Conservation (phyloP, 2,888 invertebrate genomes). For the Drymonia ruficornis region DNA sequence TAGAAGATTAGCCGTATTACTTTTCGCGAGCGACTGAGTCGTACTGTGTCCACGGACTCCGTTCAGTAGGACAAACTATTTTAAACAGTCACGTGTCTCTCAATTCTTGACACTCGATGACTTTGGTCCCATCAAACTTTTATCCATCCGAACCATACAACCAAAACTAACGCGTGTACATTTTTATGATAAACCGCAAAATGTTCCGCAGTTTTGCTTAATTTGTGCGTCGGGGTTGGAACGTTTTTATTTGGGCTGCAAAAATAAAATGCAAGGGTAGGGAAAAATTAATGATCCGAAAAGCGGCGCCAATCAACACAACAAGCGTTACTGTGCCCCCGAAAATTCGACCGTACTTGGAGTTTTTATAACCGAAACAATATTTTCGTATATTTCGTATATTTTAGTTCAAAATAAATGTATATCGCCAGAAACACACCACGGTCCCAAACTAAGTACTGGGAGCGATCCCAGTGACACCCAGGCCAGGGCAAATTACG, state of each 20-base stretch:
- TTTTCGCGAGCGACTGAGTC: no score
- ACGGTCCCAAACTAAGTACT: no score
- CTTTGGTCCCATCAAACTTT: background rate
- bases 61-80: no score
- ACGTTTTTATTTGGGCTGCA: slow-evolving; percentile 17
- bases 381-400: background rate
- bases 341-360: slow-evolving; percentile 15
- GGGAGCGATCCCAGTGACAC: no score
- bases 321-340: slow-evolving; percentile 15
- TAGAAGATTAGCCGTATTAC: no score
- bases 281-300: slow-evolving; percentile 31
- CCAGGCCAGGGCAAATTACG: no score
- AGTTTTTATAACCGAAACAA: background rate
- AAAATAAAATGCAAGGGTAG: slow-evolving; percentile 27
- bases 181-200: slow-evolving; percentile 1
- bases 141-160: background rate
- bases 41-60: no score
- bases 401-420: no score
- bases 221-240: background rate
- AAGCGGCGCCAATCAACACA: slow-evolving; percentile 33
- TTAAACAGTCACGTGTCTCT: no score
- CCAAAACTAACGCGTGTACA: slow-evolving; percentile 1
- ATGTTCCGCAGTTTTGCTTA: background rate
- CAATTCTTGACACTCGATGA: no score
- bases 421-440: no score